Evolutionary conservation across 2,888 invertebrate species (phyloP), one percentile per base, ranked within the genome.

Genomic region (Epistrophe grossulariae): DNA sequence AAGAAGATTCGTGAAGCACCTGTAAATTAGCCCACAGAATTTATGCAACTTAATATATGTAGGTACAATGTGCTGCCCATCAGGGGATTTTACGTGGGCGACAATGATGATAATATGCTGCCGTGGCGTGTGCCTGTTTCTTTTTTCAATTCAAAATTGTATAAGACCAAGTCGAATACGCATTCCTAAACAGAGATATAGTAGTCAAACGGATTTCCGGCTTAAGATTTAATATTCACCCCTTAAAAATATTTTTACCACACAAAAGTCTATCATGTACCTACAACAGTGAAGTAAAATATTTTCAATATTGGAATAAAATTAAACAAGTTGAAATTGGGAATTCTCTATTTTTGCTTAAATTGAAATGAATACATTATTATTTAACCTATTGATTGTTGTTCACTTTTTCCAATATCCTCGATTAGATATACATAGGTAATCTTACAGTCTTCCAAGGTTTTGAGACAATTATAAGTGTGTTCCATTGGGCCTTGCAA

Each of bases 201-300:
- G 31, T 80, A 76, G 40, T 40, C 66, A 68, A 77, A 80, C 80
- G 80, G 84, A 84, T 84, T 84, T 84, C 84, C 84, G 84, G 84
- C 76, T 80, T 52, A 71, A 64, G 66, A 24, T 35, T 50, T 62
- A 43, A 50, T 62, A 74, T 48, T 62, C 62, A 68, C 62, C 70
- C 79, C 43, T 70, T 55, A 17, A 15, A 55, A 55, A 55, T 35
- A 38, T 50, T 19, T n/a, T 1, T 52, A n/a, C 28, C 15, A 62
- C 40, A 43, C 19, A 10, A 43, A n/a, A 62, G 24, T 11, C 15
- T 19, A 24, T 31, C 8, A 5, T 35, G 8, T 35, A 35, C 31
- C n/a, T n/a, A n/a, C 8, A 9, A 43, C 40, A 62, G 40, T 62
- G 19, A 15, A 24, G n/a, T 13, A 43, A 19, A 15, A 62, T 15